Conservation (phyloP, 2,113 vertebrate species). For the Athene cunicularia region DNA sequence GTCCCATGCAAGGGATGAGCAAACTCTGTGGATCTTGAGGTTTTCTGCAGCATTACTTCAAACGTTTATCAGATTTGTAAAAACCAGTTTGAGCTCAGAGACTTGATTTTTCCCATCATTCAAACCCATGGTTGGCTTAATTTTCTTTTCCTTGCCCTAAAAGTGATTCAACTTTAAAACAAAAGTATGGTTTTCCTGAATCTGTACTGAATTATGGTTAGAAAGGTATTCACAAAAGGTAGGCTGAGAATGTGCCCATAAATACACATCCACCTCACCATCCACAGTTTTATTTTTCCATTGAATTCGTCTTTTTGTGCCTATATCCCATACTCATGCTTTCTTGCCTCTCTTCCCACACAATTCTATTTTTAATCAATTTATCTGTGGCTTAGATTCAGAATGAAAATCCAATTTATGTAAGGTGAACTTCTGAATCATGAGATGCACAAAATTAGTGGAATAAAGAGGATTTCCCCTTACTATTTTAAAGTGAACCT, state of each 20-base stretch:
- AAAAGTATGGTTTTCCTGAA: neutral
- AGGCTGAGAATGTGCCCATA: neutral
- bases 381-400: neutral
- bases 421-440: neutral
- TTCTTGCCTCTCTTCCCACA: neutral
- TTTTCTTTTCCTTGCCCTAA: neutral
- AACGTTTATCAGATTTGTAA: neutral
- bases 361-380: neutral
- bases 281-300: neutral
- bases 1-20: neutral
- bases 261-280: no score
- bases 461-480: neutral
- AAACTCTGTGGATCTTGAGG: neutral
- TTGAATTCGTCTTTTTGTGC: neutral
- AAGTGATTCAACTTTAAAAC: neutral
- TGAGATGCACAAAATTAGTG: neutral
- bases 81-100: neutral
- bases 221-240: neutral
- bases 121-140: neutral
- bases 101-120: neutral
- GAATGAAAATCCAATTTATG: neutral
- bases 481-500: neutral
- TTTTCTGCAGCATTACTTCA: neutral
- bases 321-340: neutral
- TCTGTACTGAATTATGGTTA: neutral